These are phyloP conservation scores for Condylostylus longicornis DNA, from an alignment of 1,140 invertebrate genomes.

Conservation along the genomic window DNA sequence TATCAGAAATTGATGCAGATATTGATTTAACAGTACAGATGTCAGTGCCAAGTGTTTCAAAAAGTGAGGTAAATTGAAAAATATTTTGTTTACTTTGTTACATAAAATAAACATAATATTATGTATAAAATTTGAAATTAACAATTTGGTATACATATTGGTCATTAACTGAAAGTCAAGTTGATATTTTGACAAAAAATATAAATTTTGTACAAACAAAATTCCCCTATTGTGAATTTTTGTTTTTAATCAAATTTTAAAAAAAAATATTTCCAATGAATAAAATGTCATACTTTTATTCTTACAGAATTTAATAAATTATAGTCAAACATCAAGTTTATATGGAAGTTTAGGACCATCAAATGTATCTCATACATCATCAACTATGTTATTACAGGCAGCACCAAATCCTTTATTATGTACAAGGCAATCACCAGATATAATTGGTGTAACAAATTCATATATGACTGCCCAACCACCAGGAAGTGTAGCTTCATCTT, in stretches of 20 bases:
- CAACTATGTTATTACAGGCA: slow-evolving; percentile 7
- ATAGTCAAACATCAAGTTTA: slow-evolving; percentile 18
- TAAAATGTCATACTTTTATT: too few relatives aligned
- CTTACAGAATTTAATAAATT: slow-evolving; percentile 29
- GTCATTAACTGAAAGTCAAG: too few relatives aligned
- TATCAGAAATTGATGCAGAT: slow-evolving; percentile 57
- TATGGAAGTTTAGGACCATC: slow-evolving; percentile 18
- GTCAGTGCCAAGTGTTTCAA: slow-evolving; percentile 33
- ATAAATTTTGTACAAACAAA: too few relatives aligned
- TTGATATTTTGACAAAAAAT: too few relatives aligned
- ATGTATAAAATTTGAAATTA: neutral
- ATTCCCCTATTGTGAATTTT: too few relatives aligned
- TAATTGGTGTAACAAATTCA: slow-evolving; percentile 18
- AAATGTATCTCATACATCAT: slow-evolving; percentile 11
- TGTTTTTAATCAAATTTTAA: too few relatives aligned
- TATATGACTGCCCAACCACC: slow-evolving; percentile 10
- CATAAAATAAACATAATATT: neutral
- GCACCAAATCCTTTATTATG: slow-evolving; percentile 16
- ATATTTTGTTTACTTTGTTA: neutral
- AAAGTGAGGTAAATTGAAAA: slow-evolving; percentile 21
- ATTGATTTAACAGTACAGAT: slow-evolving; percentile 47
- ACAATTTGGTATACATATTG: neutral
- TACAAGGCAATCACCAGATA: slow-evolving; percentile 22
- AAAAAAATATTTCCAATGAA: too few relatives aligned
- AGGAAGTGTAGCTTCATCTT: slow-evolving; percentile 10